These are phyloP conservation scores for Zygogramma bicolorata DNA, from an alignment of 2,888 invertebrate species.

Conservation along the genomic window DNA sequence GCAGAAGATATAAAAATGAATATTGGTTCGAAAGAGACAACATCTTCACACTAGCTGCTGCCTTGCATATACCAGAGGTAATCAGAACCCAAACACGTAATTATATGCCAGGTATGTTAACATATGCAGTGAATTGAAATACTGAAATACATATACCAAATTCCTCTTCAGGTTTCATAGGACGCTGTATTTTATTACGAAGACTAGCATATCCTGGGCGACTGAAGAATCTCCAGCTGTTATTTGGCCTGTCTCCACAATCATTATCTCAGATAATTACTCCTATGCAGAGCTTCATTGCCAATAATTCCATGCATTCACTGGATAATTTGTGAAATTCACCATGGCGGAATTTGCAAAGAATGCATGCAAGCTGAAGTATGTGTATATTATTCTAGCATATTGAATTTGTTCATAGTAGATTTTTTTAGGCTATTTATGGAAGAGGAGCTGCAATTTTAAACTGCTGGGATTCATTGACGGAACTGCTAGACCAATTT, in stretches of 20 bases:
- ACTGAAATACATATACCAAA: not conserved
- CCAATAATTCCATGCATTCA: constrained; percentile 3
- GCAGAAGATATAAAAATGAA: not conserved
- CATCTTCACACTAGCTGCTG: not conserved
- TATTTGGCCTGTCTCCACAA: not conserved
- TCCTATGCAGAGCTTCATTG: constrained; percentile 6
- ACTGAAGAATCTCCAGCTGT: constrained; percentile 1
- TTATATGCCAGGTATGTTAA: not conserved
- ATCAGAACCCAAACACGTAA: constrained; percentile 4
- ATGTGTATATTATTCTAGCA: not conserved
- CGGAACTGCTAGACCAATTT: constrained; percentile 18
- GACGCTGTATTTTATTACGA: not conserved
- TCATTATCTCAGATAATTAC: not conserved
- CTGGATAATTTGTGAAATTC: constrained; percentile 1
- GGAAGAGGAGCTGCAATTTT: not conserved
- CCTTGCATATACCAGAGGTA: not conserved
- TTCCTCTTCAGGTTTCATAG: not conserved
- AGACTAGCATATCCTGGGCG: constrained; percentile 7
- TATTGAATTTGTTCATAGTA: not conserved
- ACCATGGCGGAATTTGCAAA: constrained; percentile 4
- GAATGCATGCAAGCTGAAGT: constrained; percentile 9
- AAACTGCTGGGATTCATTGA: constrained; percentile 23
- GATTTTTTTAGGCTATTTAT: constrained; percentile 8
- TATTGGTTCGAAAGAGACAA: not conserved
- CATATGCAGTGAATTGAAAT: not conserved